phyloP scores from a whole-genome alignment of 2,113 vertebrate species.

The Sphaerodactylus townsendi region DNA sequence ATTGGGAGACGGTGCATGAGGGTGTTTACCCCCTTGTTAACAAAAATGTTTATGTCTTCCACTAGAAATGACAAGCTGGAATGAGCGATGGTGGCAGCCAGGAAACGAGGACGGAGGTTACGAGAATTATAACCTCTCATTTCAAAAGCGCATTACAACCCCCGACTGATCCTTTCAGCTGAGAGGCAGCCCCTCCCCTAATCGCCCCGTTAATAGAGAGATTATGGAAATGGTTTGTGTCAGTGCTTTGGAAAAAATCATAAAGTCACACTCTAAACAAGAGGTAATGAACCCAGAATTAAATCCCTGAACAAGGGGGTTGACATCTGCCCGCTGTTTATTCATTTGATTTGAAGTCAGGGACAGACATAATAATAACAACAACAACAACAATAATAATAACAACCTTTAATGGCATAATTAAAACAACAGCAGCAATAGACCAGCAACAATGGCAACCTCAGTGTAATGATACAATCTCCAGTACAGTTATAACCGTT shows the following conservation, averaged over 20 bases:
- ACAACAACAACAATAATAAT: too few species aligned
- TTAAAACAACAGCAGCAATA: too few species aligned
- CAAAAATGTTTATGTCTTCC: not conserved
- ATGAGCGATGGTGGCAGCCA: constrained; percentile 5
- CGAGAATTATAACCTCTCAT: constrained; percentile 37
- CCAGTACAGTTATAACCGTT: too few species aligned
- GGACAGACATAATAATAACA: too few species aligned
- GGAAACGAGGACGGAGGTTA: constrained; percentile 45
- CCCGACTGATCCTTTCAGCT: constrained; percentile 18
- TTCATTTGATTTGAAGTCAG: not conserved
- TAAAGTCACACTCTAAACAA: not conserved
- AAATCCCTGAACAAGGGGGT: not conserved
- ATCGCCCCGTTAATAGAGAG: constrained; percentile 36
- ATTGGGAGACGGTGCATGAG: not conserved
- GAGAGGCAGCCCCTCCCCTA: constrained; percentile 13
- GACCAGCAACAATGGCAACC: too few species aligned
- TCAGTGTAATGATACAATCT: too few species aligned
- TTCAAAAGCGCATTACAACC: constrained; percentile 5
- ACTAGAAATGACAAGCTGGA: constrained; percentile 21
- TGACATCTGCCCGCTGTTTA: not conserved
- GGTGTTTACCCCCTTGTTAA: not conserved
- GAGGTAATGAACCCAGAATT: not conserved
- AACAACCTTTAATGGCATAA: too few species aligned
- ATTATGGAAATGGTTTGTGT: not conserved
- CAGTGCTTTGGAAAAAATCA: not conserved